A percentile compares a stretch with the other conserved stretches of the same genome.
phyloP scores from a whole-genome alignment of 1,140 invertebrate species.

The Gonioctena quinquepunctata region DNA sequence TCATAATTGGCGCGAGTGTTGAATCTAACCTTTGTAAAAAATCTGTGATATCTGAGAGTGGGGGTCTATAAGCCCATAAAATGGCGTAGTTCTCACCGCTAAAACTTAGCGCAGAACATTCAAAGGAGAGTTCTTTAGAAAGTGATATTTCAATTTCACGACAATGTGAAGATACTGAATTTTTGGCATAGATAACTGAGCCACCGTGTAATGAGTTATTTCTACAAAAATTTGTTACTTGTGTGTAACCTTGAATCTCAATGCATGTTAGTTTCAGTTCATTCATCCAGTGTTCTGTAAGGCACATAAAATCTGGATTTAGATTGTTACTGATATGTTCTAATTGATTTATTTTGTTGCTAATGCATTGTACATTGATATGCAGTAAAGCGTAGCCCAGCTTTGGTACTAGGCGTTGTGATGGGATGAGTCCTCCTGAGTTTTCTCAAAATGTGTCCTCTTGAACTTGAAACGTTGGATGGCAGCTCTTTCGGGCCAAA shows the following conservation, averaged over 20 bases:
- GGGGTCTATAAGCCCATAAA: not conserved
- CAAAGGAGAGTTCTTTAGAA: not conserved
- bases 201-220: not conserved
- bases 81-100: not conserved
- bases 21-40: not conserved
- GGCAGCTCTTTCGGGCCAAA: conserved; percentile 2
- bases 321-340: not conserved
- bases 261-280: not conserved
- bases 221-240: not conserved
- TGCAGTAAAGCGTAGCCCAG: not conserved
- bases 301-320: not conserved
- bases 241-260: not conserved
- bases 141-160: not conserved
- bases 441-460: not conserved
- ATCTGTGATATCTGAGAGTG: not conserved
- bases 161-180: not conserved
- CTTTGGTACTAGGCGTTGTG: not conserved
- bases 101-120: not conserved
- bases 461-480: conserved; percentile 3
- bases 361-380: not conserved
- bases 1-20: not conserved
- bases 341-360: not conserved
- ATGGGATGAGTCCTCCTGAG: not conserved
- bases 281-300: not conserved
- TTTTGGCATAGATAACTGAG: not conserved